Evolutionary conservation across 2,113 vertebrate genomes (phyloP).

Genomic region (Melanerpes aurifrons): DNA sequence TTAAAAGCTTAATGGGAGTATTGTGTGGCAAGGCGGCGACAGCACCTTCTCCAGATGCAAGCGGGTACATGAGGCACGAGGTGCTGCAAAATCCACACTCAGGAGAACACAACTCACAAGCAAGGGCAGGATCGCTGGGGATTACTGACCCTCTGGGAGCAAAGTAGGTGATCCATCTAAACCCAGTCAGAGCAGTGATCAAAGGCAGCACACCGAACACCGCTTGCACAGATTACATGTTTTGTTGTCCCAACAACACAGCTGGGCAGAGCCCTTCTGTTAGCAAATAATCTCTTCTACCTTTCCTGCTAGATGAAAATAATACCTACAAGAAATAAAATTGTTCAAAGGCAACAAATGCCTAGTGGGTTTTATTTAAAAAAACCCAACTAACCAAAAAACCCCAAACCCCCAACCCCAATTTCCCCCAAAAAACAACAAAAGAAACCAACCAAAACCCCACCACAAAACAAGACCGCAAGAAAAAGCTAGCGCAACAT

Average conservation of each 20-base stretch:
- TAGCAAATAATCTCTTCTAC: background rate
- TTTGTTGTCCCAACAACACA: background rate
- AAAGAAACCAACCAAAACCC: background rate
- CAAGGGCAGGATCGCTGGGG: background rate
- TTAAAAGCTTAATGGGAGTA: background rate
- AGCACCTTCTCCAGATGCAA: background rate
- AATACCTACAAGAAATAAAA: background rate
- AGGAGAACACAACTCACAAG: accelerated
- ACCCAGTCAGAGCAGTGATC: background rate
- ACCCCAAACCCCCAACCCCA: too few relatives aligned
- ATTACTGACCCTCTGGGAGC: background rate
- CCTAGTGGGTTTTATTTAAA: background rate
- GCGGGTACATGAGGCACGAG: background rate
- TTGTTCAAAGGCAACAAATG: background rate
- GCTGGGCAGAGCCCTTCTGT: background rate
- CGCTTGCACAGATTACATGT: background rate
- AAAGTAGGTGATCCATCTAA: background rate
- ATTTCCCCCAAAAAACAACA: background rate
- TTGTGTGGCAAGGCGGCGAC: background rate
- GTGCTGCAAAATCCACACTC: background rate
- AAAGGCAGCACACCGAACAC: background rate
- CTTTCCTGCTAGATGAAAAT: background rate
- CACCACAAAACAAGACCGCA: background rate
- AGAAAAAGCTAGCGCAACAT: background rate
- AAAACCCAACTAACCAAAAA: too few relatives aligned